A percentile compares a stretch with the other conserved stretches of the same genome.
Conservation (phyloP, 2,888 invertebrate genomes). For the Oegoconia quadripuncta region DNA sequence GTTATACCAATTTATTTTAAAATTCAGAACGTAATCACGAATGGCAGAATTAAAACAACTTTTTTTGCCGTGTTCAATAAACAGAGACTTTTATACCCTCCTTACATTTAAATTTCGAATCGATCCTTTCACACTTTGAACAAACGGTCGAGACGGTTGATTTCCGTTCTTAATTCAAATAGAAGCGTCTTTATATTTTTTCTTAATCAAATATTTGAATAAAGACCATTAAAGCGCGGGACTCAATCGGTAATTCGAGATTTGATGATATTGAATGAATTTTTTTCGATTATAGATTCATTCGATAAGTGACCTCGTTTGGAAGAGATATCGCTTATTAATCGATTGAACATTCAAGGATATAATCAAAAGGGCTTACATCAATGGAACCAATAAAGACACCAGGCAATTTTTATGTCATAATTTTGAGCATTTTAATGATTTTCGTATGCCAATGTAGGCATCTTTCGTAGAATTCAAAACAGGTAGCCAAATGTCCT, state of each 20-base stretch:
- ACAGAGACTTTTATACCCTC: conserved; percentile 55
- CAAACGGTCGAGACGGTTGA: conserved; percentile 72
- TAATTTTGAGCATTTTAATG: conserved; percentile 30
- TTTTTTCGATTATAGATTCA: conserved; percentile 75
- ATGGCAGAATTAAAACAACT: conserved; percentile 2
- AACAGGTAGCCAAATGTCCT: conserved; percentile 21
- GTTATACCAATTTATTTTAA: too few relatives aligned
- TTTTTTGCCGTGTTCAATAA: conserved; percentile 60
- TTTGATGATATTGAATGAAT: conserved; percentile 48
- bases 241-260: conserved; percentile 66
- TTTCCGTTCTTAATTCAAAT: conserved; percentile 77
- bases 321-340: conserved; percentile 70
- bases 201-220: conserved; percentile 53
- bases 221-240: conserved; percentile 43
- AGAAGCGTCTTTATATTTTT: conserved; percentile 63
- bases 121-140: conserved; percentile 77
- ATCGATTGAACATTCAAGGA: conserved; percentile 63
- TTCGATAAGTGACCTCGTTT: conserved; percentile 76
- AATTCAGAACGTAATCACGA: conserved; percentile 7
- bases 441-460: conserved; percentile 34
- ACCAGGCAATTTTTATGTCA: conserved; percentile 23
- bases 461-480: conserved; percentile 26
- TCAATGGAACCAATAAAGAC: conserved; percentile 28
- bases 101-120: conserved; percentile 55
- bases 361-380: conserved; percentile 45